Evolutionary conservation across 2,888 invertebrate genomes (phyloP).

Genomic region (Phragmatobia fuliginosa): DNA sequence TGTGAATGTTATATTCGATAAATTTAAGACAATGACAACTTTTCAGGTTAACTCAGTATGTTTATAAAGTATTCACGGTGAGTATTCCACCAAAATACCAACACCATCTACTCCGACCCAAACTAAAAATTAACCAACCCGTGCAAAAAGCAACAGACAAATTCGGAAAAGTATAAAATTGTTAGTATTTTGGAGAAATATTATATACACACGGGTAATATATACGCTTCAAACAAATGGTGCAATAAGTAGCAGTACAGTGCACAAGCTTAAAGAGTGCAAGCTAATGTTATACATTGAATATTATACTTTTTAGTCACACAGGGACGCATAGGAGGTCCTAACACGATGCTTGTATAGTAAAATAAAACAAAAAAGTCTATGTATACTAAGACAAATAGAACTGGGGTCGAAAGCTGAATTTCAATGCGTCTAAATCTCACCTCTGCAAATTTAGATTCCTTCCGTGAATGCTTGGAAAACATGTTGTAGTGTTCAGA

Average conservation of each 20-base stretch:
- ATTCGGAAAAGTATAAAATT: constrained; percentile 67
- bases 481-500: constrained; percentile 79
- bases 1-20: not conserved
- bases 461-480: constrained; percentile 82
- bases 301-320: constrained; percentile 63
- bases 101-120: constrained; percentile 76
- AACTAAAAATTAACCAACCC: constrained; percentile 63
- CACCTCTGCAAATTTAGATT: constrained; percentile 78
- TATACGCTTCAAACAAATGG: constrained; percentile 57
- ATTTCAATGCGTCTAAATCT: constrained; percentile 55
- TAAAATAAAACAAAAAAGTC: constrained; percentile 18
- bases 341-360: constrained; percentile 38
- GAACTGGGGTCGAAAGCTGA: constrained; percentile 34
- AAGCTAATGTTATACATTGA: constrained; percentile 56
- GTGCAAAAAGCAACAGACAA: constrained; percentile 68
- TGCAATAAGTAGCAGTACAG: constrained; percentile 69
- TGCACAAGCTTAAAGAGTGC: constrained; percentile 77
- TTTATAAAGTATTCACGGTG: constrained; percentile 69
- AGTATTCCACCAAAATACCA: constrained; percentile 85
- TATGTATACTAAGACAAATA: constrained; percentile 25
- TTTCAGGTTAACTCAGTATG: constrained; percentile 59
- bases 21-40: constrained; percentile 12
- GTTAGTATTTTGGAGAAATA: constrained; percentile 86
- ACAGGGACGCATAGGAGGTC: constrained; percentile 49
- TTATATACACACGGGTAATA: constrained; percentile 60